These are phyloP conservation scores for Leptosomus discolor DNA, from an alignment of 2,113 vertebrate genomes.

Conservation along the genomic window DNA sequence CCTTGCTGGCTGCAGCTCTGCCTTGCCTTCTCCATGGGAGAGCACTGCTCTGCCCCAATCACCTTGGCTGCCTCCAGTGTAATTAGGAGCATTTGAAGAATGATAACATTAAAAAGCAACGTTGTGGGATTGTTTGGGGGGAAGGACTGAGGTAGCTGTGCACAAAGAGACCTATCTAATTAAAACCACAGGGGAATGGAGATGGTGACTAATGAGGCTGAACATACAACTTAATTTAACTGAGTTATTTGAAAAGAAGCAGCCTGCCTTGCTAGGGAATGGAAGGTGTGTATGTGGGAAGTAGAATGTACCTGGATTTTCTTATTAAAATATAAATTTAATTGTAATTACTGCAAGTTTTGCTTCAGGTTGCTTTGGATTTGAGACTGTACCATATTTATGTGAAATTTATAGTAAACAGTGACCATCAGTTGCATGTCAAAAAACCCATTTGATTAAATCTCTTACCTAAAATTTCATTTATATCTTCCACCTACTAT, in stretches of 20 bases:
- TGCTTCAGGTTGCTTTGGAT: not conserved
- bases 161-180: conserved; percentile 15
- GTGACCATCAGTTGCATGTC: not conserved
- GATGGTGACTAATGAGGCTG: conserved; percentile 40
- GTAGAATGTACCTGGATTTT: not conserved
- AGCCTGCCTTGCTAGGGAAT: not conserved
- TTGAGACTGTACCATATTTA: not conserved
- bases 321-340: not conserved
- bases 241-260: not conserved
- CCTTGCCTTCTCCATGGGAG: not conserved
- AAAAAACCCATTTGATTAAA: not conserved
- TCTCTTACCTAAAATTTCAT: not conserved
- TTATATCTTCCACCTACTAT: not conserved
- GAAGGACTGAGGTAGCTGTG: not conserved
- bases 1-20: not conserved
- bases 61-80: not conserved
- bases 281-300: not conserved
- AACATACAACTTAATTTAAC: conserved; percentile 19
- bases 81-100: not conserved
- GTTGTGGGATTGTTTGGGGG: not conserved
- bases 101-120: not conserved
- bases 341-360: not conserved
- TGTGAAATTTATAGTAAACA: not conserved
- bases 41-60: not conserved
- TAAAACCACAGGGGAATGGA: not conserved